Evolutionary conservation across 2,888 invertebrate genomes (phyloP).

Genomic region (Hyposoter didymator): DNA sequence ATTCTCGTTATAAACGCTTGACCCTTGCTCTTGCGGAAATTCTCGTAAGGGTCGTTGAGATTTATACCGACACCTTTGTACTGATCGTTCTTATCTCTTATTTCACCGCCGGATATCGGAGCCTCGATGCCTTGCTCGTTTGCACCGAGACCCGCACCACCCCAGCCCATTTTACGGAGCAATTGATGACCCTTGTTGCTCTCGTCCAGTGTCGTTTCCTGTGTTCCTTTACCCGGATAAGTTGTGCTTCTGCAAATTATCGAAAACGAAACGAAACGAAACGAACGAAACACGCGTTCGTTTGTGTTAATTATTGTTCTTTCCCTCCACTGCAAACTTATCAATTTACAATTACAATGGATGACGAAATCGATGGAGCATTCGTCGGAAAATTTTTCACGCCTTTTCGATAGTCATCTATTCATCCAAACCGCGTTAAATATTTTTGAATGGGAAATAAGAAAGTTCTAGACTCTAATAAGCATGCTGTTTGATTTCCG

Average conservation of each 20-base stretch:
- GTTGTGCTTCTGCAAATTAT: conserved; percentile 71
- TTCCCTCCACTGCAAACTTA: not conserved
- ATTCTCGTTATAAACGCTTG: conserved; percentile 97
- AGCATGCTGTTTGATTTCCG: too few relatives aligned
- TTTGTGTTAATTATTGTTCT: conserved; percentile 32
- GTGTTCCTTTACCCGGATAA: conserved; percentile 84
- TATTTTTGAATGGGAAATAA: too few relatives aligned
- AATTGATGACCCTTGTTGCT: conserved; percentile 99
- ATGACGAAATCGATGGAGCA: not conserved
- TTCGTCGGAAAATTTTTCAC: not conserved
- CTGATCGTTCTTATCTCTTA: conserved; percentile 95
- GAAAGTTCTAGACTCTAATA: too few relatives aligned
- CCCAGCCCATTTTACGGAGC: conserved; percentile 99
- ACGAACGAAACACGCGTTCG: conserved; percentile 40
- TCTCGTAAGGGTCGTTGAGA: conserved; percentile 97
- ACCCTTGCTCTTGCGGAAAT: conserved; percentile 98
- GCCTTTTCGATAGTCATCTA: too few relatives aligned
- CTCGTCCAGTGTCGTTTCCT: conserved; percentile 89
- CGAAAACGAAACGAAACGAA: conserved; percentile 35
- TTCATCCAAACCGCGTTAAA: too few relatives aligned
- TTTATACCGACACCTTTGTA: conserved; percentile 98
- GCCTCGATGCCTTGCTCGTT: conserved; percentile 98
- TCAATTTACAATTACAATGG: not conserved
- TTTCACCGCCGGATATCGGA: conserved; percentile 96
- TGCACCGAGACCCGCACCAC: conserved; percentile 96